Base-by-base conservation (phyloP, 2,888 invertebrate genomes). In the Acrobasis repandana region DNA sequence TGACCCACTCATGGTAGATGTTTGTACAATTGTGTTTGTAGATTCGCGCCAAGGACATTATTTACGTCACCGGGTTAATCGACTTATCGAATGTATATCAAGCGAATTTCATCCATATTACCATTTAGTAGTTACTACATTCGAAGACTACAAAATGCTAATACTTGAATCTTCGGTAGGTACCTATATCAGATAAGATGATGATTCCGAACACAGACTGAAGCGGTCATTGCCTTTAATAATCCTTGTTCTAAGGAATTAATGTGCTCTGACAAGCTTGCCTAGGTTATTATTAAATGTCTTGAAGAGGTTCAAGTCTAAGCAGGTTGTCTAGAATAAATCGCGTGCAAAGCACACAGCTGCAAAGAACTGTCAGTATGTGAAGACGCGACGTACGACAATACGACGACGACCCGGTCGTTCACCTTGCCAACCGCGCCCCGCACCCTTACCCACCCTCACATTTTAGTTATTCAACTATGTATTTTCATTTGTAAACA, bases 1-100 rank as follows among this genome's bases (percentile, higher is more conserved):
- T 86, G 88, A 88, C 86, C 88, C 70, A 75, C 75, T 79, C 74
- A 68, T 70, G 65, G 73, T 74, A 75, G 83, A 80, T 88, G 85
- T 88, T 88, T 88, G 83, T 82, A 85, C 87, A 86, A 87, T 85
- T 87, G 84, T 86, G 85, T 83, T 84, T 84, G 83, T 86, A 81
- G 82, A 81, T 83, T 83, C 79, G 80, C 78, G 80, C 74, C 90
- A 90, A 90, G 90, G 90, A 88, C 90, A 77, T 68, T 58, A 76
- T 82, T 90, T 87, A 84, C 90, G 89, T 90, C 90, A 89, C 72
- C 73, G 65, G 74, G 76, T 74, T 79, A 79, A 80, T 81, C 77
- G 77, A 75, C 76, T 76, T 67, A 74, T 76, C 61, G 67, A 69
- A 60, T 36, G 63, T 62, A 56, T 62, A 67, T 67, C 73, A 71